Evolutionary conservation across 2,888 invertebrate genomes (phyloP), one percentile per base, ranked within the genome.

Genomic region (Luffia ferchaultella): DNA sequence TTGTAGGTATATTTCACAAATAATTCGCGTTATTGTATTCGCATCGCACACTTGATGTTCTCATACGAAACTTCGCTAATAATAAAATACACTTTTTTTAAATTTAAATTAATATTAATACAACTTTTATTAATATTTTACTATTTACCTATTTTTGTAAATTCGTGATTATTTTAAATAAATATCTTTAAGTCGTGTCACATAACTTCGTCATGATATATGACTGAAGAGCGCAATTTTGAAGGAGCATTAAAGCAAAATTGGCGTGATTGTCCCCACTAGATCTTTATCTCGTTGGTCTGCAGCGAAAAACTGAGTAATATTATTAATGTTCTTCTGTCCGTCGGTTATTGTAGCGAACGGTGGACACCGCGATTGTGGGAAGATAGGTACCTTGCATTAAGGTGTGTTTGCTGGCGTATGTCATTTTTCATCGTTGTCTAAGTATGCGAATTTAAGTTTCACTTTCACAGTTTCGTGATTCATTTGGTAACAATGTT

Each of bases 321-420:
- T 74, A 77, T 76, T 79, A 82, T 82, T 80, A 83, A 83, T 83
- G 80, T 75, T 60, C 58, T 51, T 55, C 69, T 69, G 82, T 79
- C 80, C 65, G 56, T 65, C 64, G 61, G 70, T 65, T 68, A 65
- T 70, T 69, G 70, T 65, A 58, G 60, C 65, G 59, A 30, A 30
- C 62, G 60, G 67, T 45, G 50, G 53, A 50, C 50, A 50, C 20
- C 63, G 57, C 60, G 62, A 65, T 63, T 60, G 62, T 61, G 57
- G 69, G 69, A 19, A 17, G 48, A 49, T 20, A 30, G 70, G 73
- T 73, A 73, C 68, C 67, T 64, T 67, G 70, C 75, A 76, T 76
- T 76, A 76, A 76, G 78, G 78, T 73, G 74, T 68, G 76, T 69
- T 70, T 66, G 61, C 57, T 61, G 66, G 64, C 58, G 70, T 65